Base-by-base conservation (phyloP, 2,888 invertebrate genomes). In the Tribolium freemani region DNA sequence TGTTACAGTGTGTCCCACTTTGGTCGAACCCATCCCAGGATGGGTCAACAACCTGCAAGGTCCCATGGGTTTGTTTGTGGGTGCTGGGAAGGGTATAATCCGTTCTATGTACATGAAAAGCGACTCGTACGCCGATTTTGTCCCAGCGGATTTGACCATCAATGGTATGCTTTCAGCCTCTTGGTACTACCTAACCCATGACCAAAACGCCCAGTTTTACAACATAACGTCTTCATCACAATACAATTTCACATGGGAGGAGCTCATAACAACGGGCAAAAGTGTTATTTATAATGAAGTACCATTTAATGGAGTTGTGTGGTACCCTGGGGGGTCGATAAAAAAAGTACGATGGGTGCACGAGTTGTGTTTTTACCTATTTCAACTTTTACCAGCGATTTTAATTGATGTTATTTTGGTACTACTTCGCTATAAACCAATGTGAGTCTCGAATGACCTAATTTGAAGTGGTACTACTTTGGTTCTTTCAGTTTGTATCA, bases 31-130 rank as follows among this genome's bases (percentile, higher is more conserved):
- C 0, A 83, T 92, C 73, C 91, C 93, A 0, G 97, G 97, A 3
- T 97, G 96, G 96, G 92, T 96, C 66, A 96, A 97, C 86, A 96
- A 94, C 79, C 88, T 95, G 51, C 96, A 97, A 82, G 97, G 97
- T 0, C 95, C 97, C 0, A 95, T 96, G 13, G 96, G 96, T 0
- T 85, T 95, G 0, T 87, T 96, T 81, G 90, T 94, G 1, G 95
- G 92, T 0, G 94, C 92, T 9, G 94, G 94, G 0, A 95, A 95
- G 85, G 96, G 94, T 77, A 92, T 96, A 0, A 91, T 97, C 38
- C 90, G 96, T 0, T 92, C 94, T 0, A 94, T 97, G 94, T 93
- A 94, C 75, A 94, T 94, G 82, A 88, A 91, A 45, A 88, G 89
- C 0, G 83, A 88, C 0, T 90, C 90, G 72, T 81, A 87, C 0